phyloP scores from a whole-genome alignment of 2,113 vertebrate species.

The Chinchilla lanigera region DNA sequence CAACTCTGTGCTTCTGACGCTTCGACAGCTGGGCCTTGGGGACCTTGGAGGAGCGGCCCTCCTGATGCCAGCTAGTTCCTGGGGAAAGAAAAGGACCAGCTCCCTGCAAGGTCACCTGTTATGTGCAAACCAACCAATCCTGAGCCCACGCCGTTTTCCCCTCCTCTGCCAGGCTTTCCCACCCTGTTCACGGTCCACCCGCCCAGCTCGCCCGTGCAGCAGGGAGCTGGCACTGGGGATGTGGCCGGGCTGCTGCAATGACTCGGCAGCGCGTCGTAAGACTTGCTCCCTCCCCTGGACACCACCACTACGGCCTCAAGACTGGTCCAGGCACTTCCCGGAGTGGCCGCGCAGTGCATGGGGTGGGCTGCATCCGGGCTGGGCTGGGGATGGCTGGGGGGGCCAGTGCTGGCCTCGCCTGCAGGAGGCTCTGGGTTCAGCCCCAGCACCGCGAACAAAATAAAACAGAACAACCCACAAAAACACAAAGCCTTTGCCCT shows the following conservation, averaged over 20 bases:
- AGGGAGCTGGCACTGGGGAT: neutral
- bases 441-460: no score
- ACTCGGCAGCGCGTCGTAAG: neutral
- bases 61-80: neutral
- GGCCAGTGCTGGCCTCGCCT: neutral
- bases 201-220: neutral
- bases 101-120: neutral
- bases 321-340: neutral
- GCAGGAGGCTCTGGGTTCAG: neutral
- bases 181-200: neutral
- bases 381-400: neutral
- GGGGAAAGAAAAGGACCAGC: neutral
- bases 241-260: neutral
- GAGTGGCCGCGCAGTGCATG: rapidly evolving
- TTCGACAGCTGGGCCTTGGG: neutral
- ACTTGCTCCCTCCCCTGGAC: neutral
- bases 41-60: neutral
- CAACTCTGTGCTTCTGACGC: neutral
- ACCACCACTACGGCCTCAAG: neutral
- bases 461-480: neutral
- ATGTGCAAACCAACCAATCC: neutral
- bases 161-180: neutral
- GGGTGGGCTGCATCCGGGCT: neutral
- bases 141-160: neutral
- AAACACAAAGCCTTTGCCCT: no score